Conservation (phyloP, 2,888 invertebrate genomes). For the Epirrhoe alternata region DNA sequence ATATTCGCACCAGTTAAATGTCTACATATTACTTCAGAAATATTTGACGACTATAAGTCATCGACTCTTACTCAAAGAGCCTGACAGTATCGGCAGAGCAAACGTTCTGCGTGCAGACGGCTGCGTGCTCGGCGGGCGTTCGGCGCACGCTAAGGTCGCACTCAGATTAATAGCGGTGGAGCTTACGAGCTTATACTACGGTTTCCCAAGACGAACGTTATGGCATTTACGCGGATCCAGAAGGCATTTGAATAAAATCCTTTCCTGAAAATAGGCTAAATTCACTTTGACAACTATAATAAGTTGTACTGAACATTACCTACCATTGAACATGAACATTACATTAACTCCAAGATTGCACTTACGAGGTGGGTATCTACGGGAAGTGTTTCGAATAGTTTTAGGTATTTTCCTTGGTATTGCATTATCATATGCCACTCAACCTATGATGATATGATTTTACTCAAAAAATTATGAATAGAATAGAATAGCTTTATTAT, state of each 20-base stretch:
- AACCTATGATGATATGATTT: no score
- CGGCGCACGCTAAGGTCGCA: slow-evolving; percentile 76
- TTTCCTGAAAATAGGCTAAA: background rate
- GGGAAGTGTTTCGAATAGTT: no score
- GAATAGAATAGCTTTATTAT: no score
- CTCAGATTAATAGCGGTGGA: slow-evolving; percentile 69
- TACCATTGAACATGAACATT: no score
- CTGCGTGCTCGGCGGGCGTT: slow-evolving; percentile 68
- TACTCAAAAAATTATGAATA: no score
- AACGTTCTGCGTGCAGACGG: slow-evolving; percentile 59
- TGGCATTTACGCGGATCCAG: background rate
- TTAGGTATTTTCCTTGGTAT: no score
- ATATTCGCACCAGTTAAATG: background rate
- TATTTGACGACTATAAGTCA: background rate
- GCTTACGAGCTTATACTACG: slow-evolving; percentile 53
- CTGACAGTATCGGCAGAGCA: slow-evolving; percentile 66
- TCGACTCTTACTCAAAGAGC: slow-evolving; percentile 51
- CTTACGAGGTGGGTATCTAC: no score
- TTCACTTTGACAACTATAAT: background rate
- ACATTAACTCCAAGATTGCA: no score
- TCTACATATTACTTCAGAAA: background rate
- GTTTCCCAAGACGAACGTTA: slow-evolving; percentile 4
- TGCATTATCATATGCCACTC: no score
- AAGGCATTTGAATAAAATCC: background rate
- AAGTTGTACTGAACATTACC: no score